These are phyloP conservation scores for Brachypterus glaber DNA, from an alignment of 2,888 invertebrate genomes.

Conservation along the genomic window DNA sequence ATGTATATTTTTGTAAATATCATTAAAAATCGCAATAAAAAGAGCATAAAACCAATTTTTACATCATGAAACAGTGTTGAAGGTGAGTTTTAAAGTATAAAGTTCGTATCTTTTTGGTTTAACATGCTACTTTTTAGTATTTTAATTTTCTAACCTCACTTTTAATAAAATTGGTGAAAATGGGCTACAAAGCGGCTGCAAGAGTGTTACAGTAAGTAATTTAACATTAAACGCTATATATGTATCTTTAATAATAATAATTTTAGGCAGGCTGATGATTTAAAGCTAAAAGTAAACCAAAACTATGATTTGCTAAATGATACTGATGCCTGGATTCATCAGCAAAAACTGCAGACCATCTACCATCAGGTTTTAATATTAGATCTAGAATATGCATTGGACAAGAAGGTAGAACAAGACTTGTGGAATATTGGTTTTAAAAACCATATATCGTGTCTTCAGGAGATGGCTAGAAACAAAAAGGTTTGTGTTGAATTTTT, in stretches of 20 bases:
- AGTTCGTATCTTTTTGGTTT: too few relatives aligned
- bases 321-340: conserved; percentile 38
- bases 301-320: conserved; percentile 47
- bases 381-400: conserved; percentile 77
- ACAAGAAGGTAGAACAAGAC: conserved; percentile 83
- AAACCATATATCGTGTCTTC: conserved; percentile 72
- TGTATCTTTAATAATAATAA: conserved; percentile 9
- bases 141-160: too few relatives aligned
- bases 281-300: conserved; percentile 58
- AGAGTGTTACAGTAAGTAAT: conserved; percentile 60
- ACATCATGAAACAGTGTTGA: too few relatives aligned
- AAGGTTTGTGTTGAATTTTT: too few relatives aligned
- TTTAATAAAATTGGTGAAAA: conserved; percentile 29
- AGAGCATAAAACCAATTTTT: too few relatives aligned
- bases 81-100: too few relatives aligned
- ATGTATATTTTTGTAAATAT: conserved; percentile 4
- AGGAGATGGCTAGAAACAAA: conserved; percentile 67
- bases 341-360: conserved; percentile 46
- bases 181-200: conserved; percentile 68
- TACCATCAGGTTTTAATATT: conserved; percentile 66
- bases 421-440: conserved; percentile 84
- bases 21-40: conserved; percentile 3
- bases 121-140: too few relatives aligned
- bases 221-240: conserved; percentile 1
- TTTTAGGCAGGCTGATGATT: conserved; percentile 61